These are phyloP conservation scores for Oreochromis niloticus DNA, from an alignment of 2,113 vertebrate species.

Conservation along the genomic window DNA sequence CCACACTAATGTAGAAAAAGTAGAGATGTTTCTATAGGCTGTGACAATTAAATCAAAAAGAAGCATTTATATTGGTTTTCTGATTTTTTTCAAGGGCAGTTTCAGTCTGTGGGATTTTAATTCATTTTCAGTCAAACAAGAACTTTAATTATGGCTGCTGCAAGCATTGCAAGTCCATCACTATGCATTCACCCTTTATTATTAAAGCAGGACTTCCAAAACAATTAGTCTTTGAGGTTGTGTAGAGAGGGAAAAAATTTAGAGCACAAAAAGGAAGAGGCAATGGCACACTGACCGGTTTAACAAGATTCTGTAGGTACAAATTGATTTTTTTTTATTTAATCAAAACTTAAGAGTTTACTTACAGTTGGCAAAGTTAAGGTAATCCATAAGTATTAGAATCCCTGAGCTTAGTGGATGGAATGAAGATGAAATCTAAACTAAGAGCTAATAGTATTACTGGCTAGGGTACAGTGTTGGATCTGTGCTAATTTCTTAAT, in stretches of 20 bases:
- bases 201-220: slow-evolving; percentile 7
- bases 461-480: slow-evolving; percentile 41
- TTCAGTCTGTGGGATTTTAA: slow-evolving; percentile 16
- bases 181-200: neutral
- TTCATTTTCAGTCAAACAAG: neutral
- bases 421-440: slow-evolving; percentile 25
- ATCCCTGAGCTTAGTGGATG: neutral
- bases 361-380: neutral
- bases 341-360: neutral
- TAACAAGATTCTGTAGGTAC: neutral
- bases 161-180: neutral
- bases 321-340: neutral
- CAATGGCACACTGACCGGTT: neutral
- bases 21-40: neutral
- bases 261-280: neutral
- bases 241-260: neutral
- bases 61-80: slow-evolving; percentile 10
- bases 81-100: slow-evolving; percentile 7
- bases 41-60: neutral
- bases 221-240: slow-evolving; percentile 5
- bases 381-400: neutral
- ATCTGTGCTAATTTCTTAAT: slow-evolving; percentile 61
- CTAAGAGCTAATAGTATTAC: slow-evolving; percentile 40
- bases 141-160: neutral
- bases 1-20: neutral